phyloP scores from a whole-genome alignment of 2,797 vertebrate genomes.

The Rhinophrynus dorsalis region DNA sequence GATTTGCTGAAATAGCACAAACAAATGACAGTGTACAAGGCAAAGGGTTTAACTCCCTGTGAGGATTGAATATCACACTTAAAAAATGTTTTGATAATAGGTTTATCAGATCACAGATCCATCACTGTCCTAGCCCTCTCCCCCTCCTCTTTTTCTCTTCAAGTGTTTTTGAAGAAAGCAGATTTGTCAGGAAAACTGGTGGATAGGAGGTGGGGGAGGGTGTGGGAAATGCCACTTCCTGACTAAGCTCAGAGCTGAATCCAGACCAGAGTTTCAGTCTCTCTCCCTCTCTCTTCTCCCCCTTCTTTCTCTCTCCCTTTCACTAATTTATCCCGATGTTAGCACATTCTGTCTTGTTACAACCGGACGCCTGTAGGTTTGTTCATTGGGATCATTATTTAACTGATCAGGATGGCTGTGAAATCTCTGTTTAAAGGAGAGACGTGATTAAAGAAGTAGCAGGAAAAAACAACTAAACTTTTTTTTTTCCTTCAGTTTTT shows the following conservation, averaged over 20 bases:
- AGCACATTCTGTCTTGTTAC: slow-evolving; percentile 81
- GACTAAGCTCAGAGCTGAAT: slow-evolving; percentile 75
- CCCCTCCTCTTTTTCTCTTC: slow-evolving; percentile 49
- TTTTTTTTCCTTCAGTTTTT: slow-evolving; percentile 53
- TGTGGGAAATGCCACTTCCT: slow-evolving; percentile 79
- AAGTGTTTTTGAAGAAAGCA: slow-evolving; percentile 77
- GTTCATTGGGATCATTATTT: slow-evolving; percentile 77
- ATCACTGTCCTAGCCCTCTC: slow-evolving; percentile 37
- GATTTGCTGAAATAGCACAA: slow-evolving; percentile 35
- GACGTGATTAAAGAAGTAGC: slow-evolving; percentile 67
- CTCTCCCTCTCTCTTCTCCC: slow-evolving; percentile 72
- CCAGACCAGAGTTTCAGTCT: slow-evolving; percentile 84
- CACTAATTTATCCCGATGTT: slow-evolving; percentile 83
- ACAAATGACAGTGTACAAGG: slow-evolving; percentile 31
- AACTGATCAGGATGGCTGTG: slow-evolving; percentile 75
- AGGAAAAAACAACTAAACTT: slow-evolving; percentile 58
- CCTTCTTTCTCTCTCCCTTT: slow-evolving; percentile 70
- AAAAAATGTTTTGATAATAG: slow-evolving; percentile 59
- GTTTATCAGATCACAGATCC: slow-evolving; percentile 58
- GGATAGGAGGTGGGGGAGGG: slow-evolving; percentile 50
- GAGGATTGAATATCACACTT: slow-evolving; percentile 45
- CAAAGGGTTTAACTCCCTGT: slow-evolving; percentile 21
- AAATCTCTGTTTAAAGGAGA: slow-evolving; percentile 72
- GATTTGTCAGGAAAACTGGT: slow-evolving; percentile 72
- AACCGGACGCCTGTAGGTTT: slow-evolving; percentile 79